phyloP scores from a whole-genome alignment of 2,888 invertebrate genomes.

The Caenorhabditis imperialis region DNA sequence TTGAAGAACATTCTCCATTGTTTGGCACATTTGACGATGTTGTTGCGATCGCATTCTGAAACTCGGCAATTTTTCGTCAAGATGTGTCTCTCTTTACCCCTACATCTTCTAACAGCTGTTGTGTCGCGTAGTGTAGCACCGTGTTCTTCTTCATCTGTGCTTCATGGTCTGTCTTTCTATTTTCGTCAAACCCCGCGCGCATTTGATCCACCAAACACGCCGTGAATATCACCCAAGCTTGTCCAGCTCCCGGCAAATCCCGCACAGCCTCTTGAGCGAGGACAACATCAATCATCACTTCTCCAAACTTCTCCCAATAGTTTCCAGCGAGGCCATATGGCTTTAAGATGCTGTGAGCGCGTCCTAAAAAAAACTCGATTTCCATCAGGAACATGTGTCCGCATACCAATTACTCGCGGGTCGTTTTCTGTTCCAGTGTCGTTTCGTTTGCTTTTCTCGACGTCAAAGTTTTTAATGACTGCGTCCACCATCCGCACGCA shows the following conservation, averaged over 20 bases:
- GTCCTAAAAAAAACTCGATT: slow-evolving; percentile 56
- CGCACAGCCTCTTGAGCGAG: slow-evolving; percentile 75
- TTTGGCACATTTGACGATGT: background rate
- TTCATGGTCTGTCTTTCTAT: slow-evolving; percentile 53
- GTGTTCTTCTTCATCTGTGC: slow-evolving; percentile 60
- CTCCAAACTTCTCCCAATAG: slow-evolving; percentile 77
- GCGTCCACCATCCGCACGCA: slow-evolving; percentile 74
- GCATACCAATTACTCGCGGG: slow-evolving; percentile 67
- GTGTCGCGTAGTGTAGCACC: slow-evolving; percentile 68
- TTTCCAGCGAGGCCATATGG: slow-evolving; percentile 75
- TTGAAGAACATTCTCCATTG: slow-evolving; percentile 32
- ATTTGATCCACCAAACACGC: slow-evolving; percentile 77
- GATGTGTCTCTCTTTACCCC: background rate
- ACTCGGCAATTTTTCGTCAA: background rate
- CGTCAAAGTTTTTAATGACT: slow-evolving; percentile 75
- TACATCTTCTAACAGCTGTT: slow-evolving; percentile 50
- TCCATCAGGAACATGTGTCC: slow-evolving; percentile 6
- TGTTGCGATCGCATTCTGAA: slow-evolving; percentile 20
- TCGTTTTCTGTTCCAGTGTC: slow-evolving; percentile 74
- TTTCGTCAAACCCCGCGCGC: slow-evolving; percentile 74
- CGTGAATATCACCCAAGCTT: slow-evolving; percentile 77
- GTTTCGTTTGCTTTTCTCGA: slow-evolving; percentile 71
- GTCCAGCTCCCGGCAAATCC: slow-evolving; percentile 77
- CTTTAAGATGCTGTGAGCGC: slow-evolving; percentile 72
- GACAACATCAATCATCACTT: slow-evolving; percentile 76